Base-by-base conservation (phyloP, 2,113 vertebrate genomes). In the Oxyruncus cristatus region DNA sequence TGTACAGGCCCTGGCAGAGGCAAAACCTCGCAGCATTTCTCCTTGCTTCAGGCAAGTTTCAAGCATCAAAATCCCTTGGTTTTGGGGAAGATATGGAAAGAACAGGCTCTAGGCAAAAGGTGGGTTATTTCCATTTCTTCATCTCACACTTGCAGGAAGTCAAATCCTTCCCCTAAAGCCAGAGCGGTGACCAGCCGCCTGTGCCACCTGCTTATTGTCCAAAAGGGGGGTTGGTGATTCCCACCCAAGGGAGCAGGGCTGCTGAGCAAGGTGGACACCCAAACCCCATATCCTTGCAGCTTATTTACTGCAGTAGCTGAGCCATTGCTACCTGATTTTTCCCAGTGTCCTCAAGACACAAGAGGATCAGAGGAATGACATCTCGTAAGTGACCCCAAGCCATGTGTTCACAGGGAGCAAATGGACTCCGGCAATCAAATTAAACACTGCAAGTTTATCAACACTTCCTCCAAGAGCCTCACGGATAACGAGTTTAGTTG, bases 381-480 rank as follows among this genome's bases (percentile, higher is more conserved):
- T 22, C 71, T 39, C 89, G 35, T 91, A 82, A 95, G 56, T 72
- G 82, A 76, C 46, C 49, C 35, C 0, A 0, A 85, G 62, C 58
- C 44, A 32, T 72, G 68, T 44, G 81, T 56, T 92, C 16, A 14
- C 71, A 78, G 2, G 0, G 59, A 87, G n/a, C 61, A 61, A 91
- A 92, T 16, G 58, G 84, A 49, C 67, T 76, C 58, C 2, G 3
- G 4, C 58, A 95, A 96, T 91, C 81, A 56, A 87, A 93, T 88
- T 68, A 94, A 91, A 81, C 58, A 35, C 74, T 62, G 41, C 16
- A 44, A 93, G 71, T 85, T 89, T 91, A 84, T 92, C 93, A 88
- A 53, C 77, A 39, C 93, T 89, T 96, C 91, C 92, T 88, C 71
- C 81, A 42, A 82, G 84, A 49, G 77, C 88, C 77, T 95, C 66